These are phyloP conservation scores for Tinea trinotella DNA, from an alignment of 2,888 invertebrate genomes.

Conservation along the genomic window DNA sequence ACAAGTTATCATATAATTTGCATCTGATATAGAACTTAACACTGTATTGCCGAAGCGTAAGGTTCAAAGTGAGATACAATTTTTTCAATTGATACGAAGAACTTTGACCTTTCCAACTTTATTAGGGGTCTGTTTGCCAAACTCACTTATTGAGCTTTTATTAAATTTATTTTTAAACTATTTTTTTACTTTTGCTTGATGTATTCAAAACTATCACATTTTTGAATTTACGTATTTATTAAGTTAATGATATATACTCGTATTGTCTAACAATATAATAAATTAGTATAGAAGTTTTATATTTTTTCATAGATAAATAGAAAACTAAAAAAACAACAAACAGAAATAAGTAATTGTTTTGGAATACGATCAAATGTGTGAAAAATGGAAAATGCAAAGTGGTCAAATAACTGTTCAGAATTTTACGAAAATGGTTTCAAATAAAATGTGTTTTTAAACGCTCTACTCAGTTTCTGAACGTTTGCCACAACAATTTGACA, in stretches of 20 bases:
- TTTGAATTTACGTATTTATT: too few species aligned
- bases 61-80: neutral
- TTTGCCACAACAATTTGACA: neutral
- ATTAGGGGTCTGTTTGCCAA: neutral
- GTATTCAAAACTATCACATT: too few species aligned
- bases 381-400: neutral
- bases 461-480: neutral
- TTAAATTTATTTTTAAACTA: too few species aligned
- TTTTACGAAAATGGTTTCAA: neutral
- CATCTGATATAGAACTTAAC: neutral
- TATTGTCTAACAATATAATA: too few species aligned
- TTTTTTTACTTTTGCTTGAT: too few species aligned
- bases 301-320: too few species aligned
- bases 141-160: neutral
- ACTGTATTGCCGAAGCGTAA: neutral
- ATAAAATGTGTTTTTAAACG: neutral
- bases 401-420: neutral
- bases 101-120: slow-evolving; percentile 1
- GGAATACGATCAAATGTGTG: too few species aligned
- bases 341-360: too few species aligned
- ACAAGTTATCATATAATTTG: slow-evolving; percentile 10
- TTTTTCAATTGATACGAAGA: neutral
- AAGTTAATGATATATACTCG: too few species aligned
- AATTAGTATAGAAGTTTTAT: too few species aligned
- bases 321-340: too few species aligned